Base-by-base conservation (phyloP, 2,113 vertebrate genomes). In the Amphiprion ocellaris region DNA sequence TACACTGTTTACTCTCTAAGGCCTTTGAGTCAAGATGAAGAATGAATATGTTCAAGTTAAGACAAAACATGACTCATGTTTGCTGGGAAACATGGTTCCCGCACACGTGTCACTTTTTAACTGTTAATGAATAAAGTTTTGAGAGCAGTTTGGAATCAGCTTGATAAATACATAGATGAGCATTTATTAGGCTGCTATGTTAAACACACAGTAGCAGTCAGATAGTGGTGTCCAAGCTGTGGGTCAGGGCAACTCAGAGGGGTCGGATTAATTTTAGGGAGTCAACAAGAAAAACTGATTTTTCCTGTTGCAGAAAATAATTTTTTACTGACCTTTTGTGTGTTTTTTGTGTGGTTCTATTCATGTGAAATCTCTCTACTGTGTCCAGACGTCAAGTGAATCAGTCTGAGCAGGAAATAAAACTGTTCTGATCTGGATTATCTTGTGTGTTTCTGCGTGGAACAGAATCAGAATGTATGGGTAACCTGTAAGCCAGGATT, bases 401-500 rank as follows among this genome's bases (percentile, higher is more conserved):
- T 28, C 6, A 23, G 3, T 9, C 14, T 33, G 15, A 49, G 10
- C 16, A 9, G 24, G 16, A 30, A n/a, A 55, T 17, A 49, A 28
- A 26, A 19, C 19, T 30, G 41, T 44, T 44, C 33, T 37, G 33
- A 24, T 56, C 17, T 63, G 28, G 21, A 24, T 61, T 24, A 47
- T 26, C 10, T 2, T 11, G 19, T 69, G 24, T 55, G 11, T 44
- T 44, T 44, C 41, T 61, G 49, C 49, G n/a, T 15, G 14, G 12
- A 44, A 4, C 11, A 4, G 12, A 44, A 4, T 44, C 11, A 9
- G 33, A 37, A 37, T 6, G 46, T 61, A 26, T 66, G 56, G 11
- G 21, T 28, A 17, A 74, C 59, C 44, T 16, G 24, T 49, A 49
- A 59, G 28, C 21, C 39, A 61, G 52, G 23, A 70, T 77, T 66